A percentile compares a stretch with the other conserved stretches of the same genome.
These are phyloP conservation scores for Laupala kohalensis DNA, from an alignment of 1,140 invertebrate genomes.

Conservation along the genomic window DNA sequence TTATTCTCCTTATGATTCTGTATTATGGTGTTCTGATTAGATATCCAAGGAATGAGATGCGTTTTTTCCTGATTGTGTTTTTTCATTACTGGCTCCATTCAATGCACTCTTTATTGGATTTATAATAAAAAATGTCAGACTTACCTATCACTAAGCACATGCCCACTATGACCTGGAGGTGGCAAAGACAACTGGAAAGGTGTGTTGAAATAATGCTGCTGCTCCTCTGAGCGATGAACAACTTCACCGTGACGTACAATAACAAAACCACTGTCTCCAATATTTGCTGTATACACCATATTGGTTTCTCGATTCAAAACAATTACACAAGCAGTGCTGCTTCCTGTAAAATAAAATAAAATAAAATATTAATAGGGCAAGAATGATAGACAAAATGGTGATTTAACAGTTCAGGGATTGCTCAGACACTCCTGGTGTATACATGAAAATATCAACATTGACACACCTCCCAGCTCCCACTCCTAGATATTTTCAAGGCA, in stretches of 20 bases:
- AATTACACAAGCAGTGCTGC: conserved; percentile 93
- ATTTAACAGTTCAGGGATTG: too few relatives aligned
- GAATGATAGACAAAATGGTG: too few relatives aligned
- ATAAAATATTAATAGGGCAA: not conserved
- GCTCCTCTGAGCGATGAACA: conserved; percentile 84
- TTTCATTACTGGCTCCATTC: too few relatives aligned
- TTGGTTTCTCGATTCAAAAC: conserved; percentile 79
- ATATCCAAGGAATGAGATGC: too few relatives aligned
- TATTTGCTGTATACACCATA: conserved; percentile 87
- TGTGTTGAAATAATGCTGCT: conserved; percentile 97
- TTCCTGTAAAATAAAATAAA: conserved; percentile 45
- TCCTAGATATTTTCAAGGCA: too few relatives aligned
- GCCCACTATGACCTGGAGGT: conserved; percentile 71
- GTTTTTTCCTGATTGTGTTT: too few relatives aligned
- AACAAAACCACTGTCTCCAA: conserved; percentile 96
- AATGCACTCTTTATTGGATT: too few relatives aligned
- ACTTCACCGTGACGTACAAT: conserved; percentile 75
- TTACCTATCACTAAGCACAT: conserved; percentile 77
- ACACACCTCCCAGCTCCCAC: too few relatives aligned
- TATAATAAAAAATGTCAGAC: conserved; percentile 3
- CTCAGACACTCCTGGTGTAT: too few relatives aligned
- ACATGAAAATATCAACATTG: too few relatives aligned
- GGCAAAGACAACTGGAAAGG: conserved; percentile 91
- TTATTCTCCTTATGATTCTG: too few relatives aligned
- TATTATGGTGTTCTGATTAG: too few relatives aligned